Evolutionary conservation across 1,140 invertebrate species (phyloP).

Genomic region (Heliconius nattereri): DNA sequence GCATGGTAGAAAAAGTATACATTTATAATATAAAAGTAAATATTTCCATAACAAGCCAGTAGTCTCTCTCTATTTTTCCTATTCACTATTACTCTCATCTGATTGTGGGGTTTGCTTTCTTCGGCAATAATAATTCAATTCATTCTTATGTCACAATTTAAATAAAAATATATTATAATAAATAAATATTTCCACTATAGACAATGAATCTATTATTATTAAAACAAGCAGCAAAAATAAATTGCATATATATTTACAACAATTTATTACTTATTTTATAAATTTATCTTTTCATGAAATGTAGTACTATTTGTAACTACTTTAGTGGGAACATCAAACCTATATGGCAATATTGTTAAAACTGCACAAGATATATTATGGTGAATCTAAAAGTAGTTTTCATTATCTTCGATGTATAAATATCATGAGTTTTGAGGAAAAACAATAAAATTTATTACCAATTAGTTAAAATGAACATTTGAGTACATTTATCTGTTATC

Average conservation of each 20-base stretch:
- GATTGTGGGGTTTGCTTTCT: no score
- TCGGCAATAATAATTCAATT: no score
- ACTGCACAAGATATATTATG: conserved; percentile 15
- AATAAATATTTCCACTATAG: no score
- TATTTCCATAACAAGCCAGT: background rate
- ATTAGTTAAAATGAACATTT: background rate
- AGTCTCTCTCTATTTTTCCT: no score
- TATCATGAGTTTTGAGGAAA: background rate
- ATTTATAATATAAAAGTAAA: background rate
- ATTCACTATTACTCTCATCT: no score
- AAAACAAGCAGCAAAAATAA: no score
- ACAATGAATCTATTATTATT: no score
- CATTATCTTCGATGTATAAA: conserved; percentile 6
- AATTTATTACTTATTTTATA: no score
- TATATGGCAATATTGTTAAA: conserved; percentile 19
- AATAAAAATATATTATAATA: no score
- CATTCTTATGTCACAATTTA: no score
- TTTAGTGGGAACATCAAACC: background rate
- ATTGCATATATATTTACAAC: no score
- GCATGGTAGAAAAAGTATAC: background rate
- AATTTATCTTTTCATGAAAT: no score
- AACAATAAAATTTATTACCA: background rate
- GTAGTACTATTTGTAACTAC: background rate
- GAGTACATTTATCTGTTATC: background rate
- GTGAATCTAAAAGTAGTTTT: conserved; percentile 12